Evolutionary conservation across 35 echinoderm and acorn worm genomes (phyloP).

Genomic region (Ptychodera flava): DNA sequence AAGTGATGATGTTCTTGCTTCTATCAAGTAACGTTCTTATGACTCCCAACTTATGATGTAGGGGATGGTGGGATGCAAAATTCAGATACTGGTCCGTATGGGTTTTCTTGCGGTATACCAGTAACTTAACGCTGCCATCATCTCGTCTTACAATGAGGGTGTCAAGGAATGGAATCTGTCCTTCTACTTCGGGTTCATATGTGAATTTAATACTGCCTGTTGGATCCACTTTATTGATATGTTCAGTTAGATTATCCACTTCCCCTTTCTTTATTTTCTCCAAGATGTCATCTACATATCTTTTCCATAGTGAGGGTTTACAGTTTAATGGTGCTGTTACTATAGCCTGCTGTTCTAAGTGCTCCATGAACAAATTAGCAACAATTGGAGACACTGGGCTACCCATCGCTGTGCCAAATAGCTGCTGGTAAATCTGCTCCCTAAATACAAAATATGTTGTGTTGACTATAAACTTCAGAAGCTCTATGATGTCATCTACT

Average conservation of each 20-base stretch:
- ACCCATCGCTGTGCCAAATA: slow-evolving; percentile 17
- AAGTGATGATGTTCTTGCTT: background rate
- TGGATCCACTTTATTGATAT: slow-evolving; percentile 27
- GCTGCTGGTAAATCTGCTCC: slow-evolving; percentile 4
- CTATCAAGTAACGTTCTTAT: slow-evolving; percentile 11
- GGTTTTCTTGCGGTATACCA: slow-evolving; percentile 12
- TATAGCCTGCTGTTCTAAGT: too few relatives aligned
- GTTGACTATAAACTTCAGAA: slow-evolving; percentile 8
- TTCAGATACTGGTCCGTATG: slow-evolving; percentile 19
- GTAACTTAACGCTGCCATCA: slow-evolving; percentile 7
- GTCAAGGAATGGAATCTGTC: slow-evolving; percentile 6
- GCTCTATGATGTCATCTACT: slow-evolving; percentile 15
- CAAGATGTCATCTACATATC: slow-evolving; percentile 43
- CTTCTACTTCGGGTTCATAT: background rate
- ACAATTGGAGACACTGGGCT: slow-evolving; percentile 18
- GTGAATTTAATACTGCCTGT: slow-evolving; percentile 25
- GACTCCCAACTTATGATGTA: slow-evolving; percentile 20
- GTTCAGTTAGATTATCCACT: slow-evolving; percentile 13
- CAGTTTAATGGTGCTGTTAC: too few relatives aligned
- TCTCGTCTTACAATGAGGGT: slow-evolving; percentile 10
- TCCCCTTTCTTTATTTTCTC: slow-evolving; percentile 21
- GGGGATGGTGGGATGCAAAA: slow-evolving; percentile 17
- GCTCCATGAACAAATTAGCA: slow-evolving; percentile 18
- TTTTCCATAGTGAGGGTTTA: slow-evolving; percentile 40
- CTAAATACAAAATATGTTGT: slow-evolving; percentile 18